Base-by-base conservation (phyloP, 2,113 vertebrate species). In the Odocoileus virginianus region DNA sequence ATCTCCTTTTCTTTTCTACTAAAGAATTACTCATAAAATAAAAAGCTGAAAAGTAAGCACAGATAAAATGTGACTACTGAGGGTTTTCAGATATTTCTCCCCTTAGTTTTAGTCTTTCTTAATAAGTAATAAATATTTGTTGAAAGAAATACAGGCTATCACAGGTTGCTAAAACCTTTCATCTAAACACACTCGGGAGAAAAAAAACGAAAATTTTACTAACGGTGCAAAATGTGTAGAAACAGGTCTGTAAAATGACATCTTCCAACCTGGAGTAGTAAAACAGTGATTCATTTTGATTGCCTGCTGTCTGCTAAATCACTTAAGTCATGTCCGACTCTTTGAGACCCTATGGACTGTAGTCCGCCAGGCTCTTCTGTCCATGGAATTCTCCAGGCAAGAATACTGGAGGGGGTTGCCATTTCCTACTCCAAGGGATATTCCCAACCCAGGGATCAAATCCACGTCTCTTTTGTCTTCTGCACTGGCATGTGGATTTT, bases 1-100 rank as follows among this genome's bases (percentile, higher is more conserved):
- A 91, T 91, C 21, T 94, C 55, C 16, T 90, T 95, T 52, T 79
- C 61, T 85, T 95, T 57, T 71, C 81, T 92, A 95, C 13, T 52
- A 21, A 93, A 82, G 17, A 47, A 98, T 43, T 95, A 94, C 21
- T 84, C 78, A 87, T 43, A 88, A 94, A 94, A 85, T 30, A n/a
- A 91, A 92, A 54, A 88, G 30, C 28, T 60, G 8, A 76, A 86
- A 95, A 78, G 47, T n/a, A 79, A 92, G 83, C 5, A 61, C 6
- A 91, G 4, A 81, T 28, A 85, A 95, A 94, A 96, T 87, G 1
- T 61, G 23, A 61, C 25, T 88, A 85, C 2, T 83, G 19, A 85
- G 2, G 7, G 11, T 91, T 93, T 95, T 94, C 76, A 82, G 16
- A 78, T 21, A 23, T 67, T 67, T 87, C 71, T 71, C 71, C 45